Evolutionary conservation across 2,797 vertebrate genomes (phyloP), one percentile per base, ranked within the genome.

Genomic region (Philypnodon macrostomus): DNA sequence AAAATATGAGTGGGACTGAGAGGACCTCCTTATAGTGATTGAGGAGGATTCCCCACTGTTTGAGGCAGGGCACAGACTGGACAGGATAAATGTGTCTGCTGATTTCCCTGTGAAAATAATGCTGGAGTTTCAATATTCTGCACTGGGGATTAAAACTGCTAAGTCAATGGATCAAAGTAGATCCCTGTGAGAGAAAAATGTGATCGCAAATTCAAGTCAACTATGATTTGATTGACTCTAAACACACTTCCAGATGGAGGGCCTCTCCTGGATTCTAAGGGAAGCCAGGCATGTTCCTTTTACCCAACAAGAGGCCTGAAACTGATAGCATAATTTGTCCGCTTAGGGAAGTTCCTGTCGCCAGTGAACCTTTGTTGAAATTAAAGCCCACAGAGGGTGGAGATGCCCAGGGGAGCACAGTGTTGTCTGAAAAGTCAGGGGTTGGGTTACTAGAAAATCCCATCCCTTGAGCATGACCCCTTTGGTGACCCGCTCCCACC

Each of bases 261-360:
- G 54, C 35, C 35, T 75, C 40, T 60, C 47, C n/a, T 51, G 15
- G 2, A 41, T 17, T 57, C 68, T 37, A 54, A 48, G 48, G 52
- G 30, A 64, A 60, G 63, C 53, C 49, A 34, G 63, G 44, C 47
- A 2, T 53, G 73, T 60, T 57, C 58, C 47, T 60, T n/a, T n/a
- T 51, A 52, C 45, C 37, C 46, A 67, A 56, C 46, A 14, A 73
- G 70, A 77, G 77, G 21, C 7, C 7, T 64, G 66, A 96, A 95
- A 90, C 79, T 63, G 91, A 95, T 93, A 94, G 91, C 88, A 91
- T 92, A 92, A 94, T 94, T 91, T 91, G 89, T 83, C 72, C 88
- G 83, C 90, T 90, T 85, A 85, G 88, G 72, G 81, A 74, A 89
- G 78, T 80, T 82, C 65, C 80, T 86, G 87, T 91, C 84, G 75